Conservation (phyloP, 2,888 invertebrate genomes). For the Seira ritae region DNA sequence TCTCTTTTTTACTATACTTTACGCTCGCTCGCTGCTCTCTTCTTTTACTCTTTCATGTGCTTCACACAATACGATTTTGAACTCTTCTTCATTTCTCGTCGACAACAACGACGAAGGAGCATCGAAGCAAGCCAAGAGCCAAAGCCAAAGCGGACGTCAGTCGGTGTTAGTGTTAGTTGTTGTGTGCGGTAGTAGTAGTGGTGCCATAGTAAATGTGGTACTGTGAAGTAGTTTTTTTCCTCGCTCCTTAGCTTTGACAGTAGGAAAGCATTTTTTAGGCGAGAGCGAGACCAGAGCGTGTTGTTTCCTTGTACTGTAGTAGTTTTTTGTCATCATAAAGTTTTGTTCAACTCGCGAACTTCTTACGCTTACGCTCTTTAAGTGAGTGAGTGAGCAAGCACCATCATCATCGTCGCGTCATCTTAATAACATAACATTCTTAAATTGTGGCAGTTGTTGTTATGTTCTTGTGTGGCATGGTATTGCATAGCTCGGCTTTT, state of each 20-base stretch:
- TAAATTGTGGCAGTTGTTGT: slow-evolving; percentile 41
- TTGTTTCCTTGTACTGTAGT: slow-evolving; percentile 3
- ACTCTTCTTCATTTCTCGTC: slow-evolving; percentile 37
- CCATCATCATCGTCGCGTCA: slow-evolving; percentile 31
- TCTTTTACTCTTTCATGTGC: slow-evolving; percentile 31
- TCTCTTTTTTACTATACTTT: slow-evolving; percentile 16
- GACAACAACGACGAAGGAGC: too few species aligned
- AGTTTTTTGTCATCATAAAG: slow-evolving; percentile 21
- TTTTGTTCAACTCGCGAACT: slow-evolving; percentile 20
- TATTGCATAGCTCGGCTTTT: not conserved
- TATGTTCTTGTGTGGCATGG: slow-evolving; percentile 11
- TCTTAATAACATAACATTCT: slow-evolving; percentile 51
- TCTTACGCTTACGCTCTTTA: slow-evolving; percentile 28
- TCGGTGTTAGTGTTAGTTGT: not conserved
- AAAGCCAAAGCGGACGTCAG: slow-evolving; percentile 17
- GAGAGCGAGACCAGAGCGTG: not conserved
- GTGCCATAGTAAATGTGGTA: slow-evolving; percentile 2
- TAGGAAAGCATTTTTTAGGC: slow-evolving; percentile 22
- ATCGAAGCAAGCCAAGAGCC: too few species aligned
- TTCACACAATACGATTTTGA: slow-evolving; percentile 43
- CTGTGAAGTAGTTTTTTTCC: slow-evolving; percentile 20
- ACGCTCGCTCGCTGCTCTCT: slow-evolving; percentile 25
- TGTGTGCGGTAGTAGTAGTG: slow-evolving; percentile 10
- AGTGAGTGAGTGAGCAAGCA: slow-evolving; percentile 58
- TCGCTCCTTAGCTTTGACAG: slow-evolving; percentile 38